Evolutionary conservation across 2,113 vertebrate species (phyloP), one percentile per base, ranked within the genome.

Genomic region (Rhea pennata): DNA sequence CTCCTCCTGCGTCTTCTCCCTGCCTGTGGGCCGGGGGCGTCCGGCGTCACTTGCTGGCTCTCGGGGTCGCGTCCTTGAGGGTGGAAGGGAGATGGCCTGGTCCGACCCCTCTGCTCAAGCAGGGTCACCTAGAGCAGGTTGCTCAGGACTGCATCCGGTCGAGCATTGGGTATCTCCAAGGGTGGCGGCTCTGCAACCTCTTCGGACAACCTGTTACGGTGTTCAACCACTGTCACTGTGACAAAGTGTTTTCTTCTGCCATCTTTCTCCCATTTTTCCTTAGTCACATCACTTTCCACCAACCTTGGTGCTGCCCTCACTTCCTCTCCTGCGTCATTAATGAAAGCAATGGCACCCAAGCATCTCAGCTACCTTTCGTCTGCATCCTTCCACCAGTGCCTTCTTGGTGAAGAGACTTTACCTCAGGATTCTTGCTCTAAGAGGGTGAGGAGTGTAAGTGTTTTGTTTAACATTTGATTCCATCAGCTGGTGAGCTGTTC

Each of bases 281-380:
- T 24, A 20, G 40, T 5, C 48, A 12, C 20, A 33, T 15, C 5
- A 4, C 33, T 15, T 14, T 5, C 16, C 17, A 6, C 40, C 29
- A 31, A 12, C n/a, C 64, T 13, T 61, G 21, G 14, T 29, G 1
- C 6, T 51, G 29, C 24, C 6, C 50, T 58, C 12, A 6, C 42
- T 31, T 24, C 8, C 42, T 58, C 15, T 10, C 42, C 1, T 15
- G 4, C 5, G 7, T 9, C 12, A 1, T 54, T 15, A 12, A 5
- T 24, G 13, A 44, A 39, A 73, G 31, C 5, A 12, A 4, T 6
- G 6, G 2, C 1, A 17, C 46, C 46, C 29, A 27, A 67, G 21
- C 15, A 53, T 46, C 36, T 44, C 59, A 0, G 6, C 48, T 64
- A 3, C 11, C 5, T 65, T 36, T 7, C 23, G 12, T 54, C 5